Conservation (phyloP, 2,113 vertebrate species). For the Lates calcarifer region DNA sequence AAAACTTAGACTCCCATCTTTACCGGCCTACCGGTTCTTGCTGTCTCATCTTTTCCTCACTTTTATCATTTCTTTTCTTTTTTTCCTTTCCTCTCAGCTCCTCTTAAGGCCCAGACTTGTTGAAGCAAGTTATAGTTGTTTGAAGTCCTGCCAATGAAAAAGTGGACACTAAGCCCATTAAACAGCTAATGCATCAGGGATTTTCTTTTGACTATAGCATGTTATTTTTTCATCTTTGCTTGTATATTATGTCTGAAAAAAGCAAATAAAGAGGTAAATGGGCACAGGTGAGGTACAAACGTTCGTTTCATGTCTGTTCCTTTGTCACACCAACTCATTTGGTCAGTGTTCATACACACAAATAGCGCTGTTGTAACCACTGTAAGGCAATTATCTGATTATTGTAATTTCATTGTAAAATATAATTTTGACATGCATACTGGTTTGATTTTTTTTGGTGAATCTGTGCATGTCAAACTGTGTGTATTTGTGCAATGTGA, state of each 20-base stretch:
- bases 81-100: constrained; percentile 6
- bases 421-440: background rate
- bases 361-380: background rate
- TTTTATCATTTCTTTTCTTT: constrained; percentile 9
- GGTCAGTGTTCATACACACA: background rate
- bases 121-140: constrained; percentile 56
- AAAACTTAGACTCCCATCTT: constrained; percentile 8
- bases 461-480: background rate
- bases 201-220: constrained; percentile 51
- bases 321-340: constrained; percentile 23
- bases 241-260: constrained; percentile 39
- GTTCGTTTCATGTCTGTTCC: background rate
- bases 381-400: background rate
- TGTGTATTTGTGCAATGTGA: background rate
- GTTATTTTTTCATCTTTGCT: constrained; percentile 33
- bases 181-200: constrained; percentile 49
- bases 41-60: constrained; percentile 25
- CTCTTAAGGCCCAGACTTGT: constrained; percentile 61
- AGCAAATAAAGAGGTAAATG: constrained; percentile 56
- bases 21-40: background rate
- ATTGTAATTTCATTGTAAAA: background rate
- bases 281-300: constrained; percentile 53
- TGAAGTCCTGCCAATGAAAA: constrained; percentile 72
- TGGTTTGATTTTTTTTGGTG: constrained; percentile 1
- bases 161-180: constrained; percentile 63